A percentile compares a stretch with the other conserved stretches of the same genome.
Conservation (phyloP, 2,113 vertebrate genomes). For the Gavia stellata region DNA sequence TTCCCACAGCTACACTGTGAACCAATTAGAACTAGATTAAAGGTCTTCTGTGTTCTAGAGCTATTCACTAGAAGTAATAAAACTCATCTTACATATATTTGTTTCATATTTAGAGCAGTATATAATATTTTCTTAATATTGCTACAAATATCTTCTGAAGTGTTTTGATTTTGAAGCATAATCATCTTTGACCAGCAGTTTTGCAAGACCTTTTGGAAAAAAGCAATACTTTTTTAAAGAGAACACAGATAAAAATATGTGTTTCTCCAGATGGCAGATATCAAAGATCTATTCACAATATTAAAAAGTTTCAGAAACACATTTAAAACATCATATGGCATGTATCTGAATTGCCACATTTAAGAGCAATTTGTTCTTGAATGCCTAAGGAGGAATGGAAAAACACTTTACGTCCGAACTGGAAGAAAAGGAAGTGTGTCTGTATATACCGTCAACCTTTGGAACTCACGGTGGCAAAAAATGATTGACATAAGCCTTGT, state of each 20-base stretch:
- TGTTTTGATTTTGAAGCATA: not conserved
- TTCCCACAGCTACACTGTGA: not conserved
- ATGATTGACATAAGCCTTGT: not conserved
- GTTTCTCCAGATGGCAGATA: not conserved
- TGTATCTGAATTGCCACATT: not conserved
- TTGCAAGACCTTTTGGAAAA: not conserved
- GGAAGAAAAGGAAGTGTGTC: not conserved
- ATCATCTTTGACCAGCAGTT: not conserved
- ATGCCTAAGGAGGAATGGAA: not conserved
- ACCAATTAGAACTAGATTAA: not conserved
- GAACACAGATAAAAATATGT: not conserved
- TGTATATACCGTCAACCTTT: not conserved
- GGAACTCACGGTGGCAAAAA: not conserved
- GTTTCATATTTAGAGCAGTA: not conserved
- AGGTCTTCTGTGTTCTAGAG: not conserved
- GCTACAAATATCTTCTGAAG: not conserved
- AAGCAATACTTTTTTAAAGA: not conserved
- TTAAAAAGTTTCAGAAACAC: conserved; percentile 8
- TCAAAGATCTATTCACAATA: not conserved
- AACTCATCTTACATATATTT: not conserved
- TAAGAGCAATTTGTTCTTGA: not conserved
- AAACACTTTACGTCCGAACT: not conserved
- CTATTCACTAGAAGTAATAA: not conserved
- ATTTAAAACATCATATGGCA: not conserved
- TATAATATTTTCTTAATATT: not conserved